Evolutionary conservation across 2,113 vertebrate genomes (phyloP).

Genomic region (Cricetomys ansorgei): DNA sequence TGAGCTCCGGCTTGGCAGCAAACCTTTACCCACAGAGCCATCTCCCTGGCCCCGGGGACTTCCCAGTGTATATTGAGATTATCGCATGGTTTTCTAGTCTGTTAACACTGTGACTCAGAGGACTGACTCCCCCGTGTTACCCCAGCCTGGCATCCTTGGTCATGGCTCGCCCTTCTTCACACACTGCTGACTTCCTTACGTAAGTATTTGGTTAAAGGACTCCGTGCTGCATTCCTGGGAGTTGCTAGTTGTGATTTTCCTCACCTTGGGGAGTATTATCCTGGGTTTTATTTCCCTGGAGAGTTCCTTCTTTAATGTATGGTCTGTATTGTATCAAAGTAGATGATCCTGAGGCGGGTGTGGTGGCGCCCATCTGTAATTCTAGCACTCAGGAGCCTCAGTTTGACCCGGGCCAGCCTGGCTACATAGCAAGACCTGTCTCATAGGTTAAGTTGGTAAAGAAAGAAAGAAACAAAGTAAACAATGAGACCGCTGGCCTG

Average conservation of each 20-base stretch:
- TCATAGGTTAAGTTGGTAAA: background rate
- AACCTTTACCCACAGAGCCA: background rate
- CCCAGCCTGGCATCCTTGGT: background rate
- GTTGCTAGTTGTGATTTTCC: background rate
- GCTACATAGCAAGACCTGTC: background rate
- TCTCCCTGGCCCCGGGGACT: too few relatives aligned
- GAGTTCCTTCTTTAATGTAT: background rate
- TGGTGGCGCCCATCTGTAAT: background rate
- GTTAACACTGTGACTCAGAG: background rate
- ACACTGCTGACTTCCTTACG: background rate
- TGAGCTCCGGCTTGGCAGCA: background rate
- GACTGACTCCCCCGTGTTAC: too few relatives aligned
- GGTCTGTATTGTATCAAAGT: background rate
- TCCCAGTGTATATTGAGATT: background rate
- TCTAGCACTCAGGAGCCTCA: background rate
- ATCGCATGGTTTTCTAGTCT: fast-evolving
- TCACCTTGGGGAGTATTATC: too few relatives aligned
- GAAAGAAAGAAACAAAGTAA: background rate
- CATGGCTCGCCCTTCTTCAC: background rate
- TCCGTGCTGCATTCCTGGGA: background rate
- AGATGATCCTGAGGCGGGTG: too few relatives aligned
- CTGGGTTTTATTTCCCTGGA: background rate
- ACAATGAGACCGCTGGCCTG: background rate
- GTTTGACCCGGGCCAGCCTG: background rate
- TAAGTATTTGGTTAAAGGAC: background rate